phyloP scores from a whole-genome alignment of 2,113 vertebrate genomes.

The Ranitomeya imitator region DNA sequence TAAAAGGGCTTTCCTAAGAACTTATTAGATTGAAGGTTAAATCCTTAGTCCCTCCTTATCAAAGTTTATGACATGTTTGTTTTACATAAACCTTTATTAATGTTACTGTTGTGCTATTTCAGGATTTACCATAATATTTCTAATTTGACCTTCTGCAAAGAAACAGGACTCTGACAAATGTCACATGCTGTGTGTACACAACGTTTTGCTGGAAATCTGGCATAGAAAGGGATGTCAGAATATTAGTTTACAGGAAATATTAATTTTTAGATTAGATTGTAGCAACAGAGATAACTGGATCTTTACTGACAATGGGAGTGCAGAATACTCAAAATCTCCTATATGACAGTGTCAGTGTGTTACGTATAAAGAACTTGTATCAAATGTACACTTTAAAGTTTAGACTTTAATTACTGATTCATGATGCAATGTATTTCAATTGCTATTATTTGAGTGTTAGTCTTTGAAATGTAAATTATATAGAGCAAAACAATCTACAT shows the following conservation, averaged over 20 bases:
- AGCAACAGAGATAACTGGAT: constrained; percentile 5
- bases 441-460: no score
- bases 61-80: constrained; percentile 33
- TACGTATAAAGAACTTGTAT: background rate
- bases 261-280: constrained; percentile 42
- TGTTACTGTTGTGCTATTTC: constrained; percentile 30
- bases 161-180: constrained; percentile 29
- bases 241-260: constrained; percentile 51
- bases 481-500: no score
- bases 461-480: no score
- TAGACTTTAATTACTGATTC: background rate
- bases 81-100: constrained; percentile 21
- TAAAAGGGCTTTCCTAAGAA: no score
- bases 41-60: background rate
- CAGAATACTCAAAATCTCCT: background rate
- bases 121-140: constrained; percentile 42
- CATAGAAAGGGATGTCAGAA: constrained; percentile 35
- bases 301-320: constrained; percentile 17
- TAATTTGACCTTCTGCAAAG: constrained; percentile 29
- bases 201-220: constrained; percentile 34
- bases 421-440: no score
- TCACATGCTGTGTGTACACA: constrained; percentile 37
- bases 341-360: background rate
- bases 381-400: background rate
- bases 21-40: background rate